Evolutionary conservation across 2,113 vertebrate species (phyloP).

Genomic region (Paradisaea rubra): DNA sequence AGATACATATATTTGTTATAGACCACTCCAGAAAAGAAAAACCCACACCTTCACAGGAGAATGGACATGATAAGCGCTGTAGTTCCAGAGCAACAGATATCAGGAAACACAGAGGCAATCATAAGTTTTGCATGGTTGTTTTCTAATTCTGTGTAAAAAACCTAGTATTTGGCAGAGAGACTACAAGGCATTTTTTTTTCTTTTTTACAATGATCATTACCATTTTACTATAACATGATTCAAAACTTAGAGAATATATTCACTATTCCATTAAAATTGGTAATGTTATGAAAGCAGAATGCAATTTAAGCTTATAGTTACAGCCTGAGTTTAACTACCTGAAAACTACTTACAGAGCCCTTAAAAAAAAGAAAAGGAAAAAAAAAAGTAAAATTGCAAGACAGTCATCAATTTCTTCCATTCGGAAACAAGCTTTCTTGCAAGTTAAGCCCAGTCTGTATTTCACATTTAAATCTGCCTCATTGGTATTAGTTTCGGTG

Average conservation of each 20-base stretch:
- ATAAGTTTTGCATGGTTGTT: neutral
- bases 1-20: neutral
- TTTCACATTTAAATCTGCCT: slow-evolving; percentile 76
- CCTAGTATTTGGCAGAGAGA: neutral
- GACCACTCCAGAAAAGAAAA: neutral
- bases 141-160: neutral
- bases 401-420: neutral
- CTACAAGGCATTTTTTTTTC: neutral
- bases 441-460: neutral
- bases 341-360: slow-evolving; percentile 43
- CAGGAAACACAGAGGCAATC: neutral
- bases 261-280: slow-evolving; percentile 7
- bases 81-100: neutral
- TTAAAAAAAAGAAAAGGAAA: neutral
- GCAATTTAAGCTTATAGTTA: neutral
- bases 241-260: slow-evolving; percentile 9
- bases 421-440: slow-evolving; percentile 24
- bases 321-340: slow-evolving; percentile 10
- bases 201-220: neutral
- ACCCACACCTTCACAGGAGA: neutral
- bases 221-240: neutral
- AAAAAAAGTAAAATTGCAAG: slow-evolving; percentile 3
- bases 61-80: neutral
- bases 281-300: slow-evolving; percentile 32
- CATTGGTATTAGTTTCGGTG: slow-evolving; percentile 83